phyloP scores from a whole-genome alignment of 2,113 vertebrate species.

The Vireo altiloquus region DNA sequence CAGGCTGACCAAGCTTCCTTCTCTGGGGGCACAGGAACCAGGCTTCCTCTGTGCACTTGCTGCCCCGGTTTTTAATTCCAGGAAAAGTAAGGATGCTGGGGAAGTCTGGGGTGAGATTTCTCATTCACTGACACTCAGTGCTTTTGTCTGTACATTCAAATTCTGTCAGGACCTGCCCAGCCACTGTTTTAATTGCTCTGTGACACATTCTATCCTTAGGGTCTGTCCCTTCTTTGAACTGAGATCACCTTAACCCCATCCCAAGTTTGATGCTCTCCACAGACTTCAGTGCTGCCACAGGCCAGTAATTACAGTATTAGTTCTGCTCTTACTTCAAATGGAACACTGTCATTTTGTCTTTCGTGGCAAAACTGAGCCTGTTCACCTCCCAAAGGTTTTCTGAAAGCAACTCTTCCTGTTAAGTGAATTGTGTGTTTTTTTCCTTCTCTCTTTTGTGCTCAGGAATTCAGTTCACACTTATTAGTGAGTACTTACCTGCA shows the following conservation, averaged over 20 bases:
- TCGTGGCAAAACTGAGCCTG: background rate
- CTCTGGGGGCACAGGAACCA: background rate
- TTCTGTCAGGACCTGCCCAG: background rate
- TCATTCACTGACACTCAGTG: accelerated
- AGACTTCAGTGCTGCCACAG: background rate
- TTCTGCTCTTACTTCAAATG: background rate
- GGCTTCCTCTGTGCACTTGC: background rate
- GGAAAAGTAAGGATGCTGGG: background rate
- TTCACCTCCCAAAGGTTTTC: background rate
- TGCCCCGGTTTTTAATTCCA: background rate
- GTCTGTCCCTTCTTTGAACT: background rate
- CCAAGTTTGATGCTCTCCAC: background rate
- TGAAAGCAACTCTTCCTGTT: background rate
- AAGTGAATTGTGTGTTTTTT: background rate
- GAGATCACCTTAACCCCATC: background rate
- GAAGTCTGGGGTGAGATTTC: background rate
- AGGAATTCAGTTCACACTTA: background rate
- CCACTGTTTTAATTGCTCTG: background rate
- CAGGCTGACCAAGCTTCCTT: background rate
- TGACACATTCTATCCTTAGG: background rate
- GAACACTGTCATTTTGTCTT: background rate
- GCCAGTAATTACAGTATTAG: background rate
- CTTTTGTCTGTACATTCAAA: accelerated
- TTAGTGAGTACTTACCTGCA: background rate
- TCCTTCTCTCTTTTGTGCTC: background rate